Base-by-base conservation (phyloP, 2,113 vertebrate genomes). In the Thalassarche chlororhynchos region DNA sequence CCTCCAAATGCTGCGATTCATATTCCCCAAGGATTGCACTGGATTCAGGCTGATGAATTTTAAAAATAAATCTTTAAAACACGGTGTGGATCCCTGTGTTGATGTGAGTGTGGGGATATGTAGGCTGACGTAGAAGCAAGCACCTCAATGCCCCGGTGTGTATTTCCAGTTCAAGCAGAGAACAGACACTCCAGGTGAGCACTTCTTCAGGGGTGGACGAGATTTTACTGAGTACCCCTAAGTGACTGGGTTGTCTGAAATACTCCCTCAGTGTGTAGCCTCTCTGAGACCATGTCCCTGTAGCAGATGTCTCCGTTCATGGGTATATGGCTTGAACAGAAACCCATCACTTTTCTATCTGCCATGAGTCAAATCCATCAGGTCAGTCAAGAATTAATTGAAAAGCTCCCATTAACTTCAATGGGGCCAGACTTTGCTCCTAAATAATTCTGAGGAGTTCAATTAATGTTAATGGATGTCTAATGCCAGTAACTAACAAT, bases 361-460 rank as follows among this genome's bases (percentile, higher is more conserved):
- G 76, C 44, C 65, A 7, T 16, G 70, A 92, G 75, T 92, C 46
- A 64, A 95, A 95, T 91, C 69, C 65, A 62, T 70, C 74, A 91
- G 80, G 92, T 76, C 80, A 92, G 64, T 75, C 90, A 96, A 96
- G 93, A 94, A 94, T 97, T 97, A 97, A 97, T 87, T 90, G 94
- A 87, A 93, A 95, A 76, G n/a, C 74, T 92, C 89, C 86, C 77
- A 91, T 96, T 96, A 97, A 82, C 86, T 93, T 94, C 95, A 96
- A 6, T 38, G 77, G 86, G 95, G 87, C 89, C 97, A 96, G 96
- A 70, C 90, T 96, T 92, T 24, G 26, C 92, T 93, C 92, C 94
- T 96, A 97, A 97, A 96, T 97, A 96, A 97, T 96, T 97, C 92
- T 96, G 77, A 91, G 80, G 88, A 95, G 95, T 93, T 97, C 96